Evolutionary conservation across 2,888 invertebrate species (phyloP).

Genomic region (Noctua pronuba): DNA sequence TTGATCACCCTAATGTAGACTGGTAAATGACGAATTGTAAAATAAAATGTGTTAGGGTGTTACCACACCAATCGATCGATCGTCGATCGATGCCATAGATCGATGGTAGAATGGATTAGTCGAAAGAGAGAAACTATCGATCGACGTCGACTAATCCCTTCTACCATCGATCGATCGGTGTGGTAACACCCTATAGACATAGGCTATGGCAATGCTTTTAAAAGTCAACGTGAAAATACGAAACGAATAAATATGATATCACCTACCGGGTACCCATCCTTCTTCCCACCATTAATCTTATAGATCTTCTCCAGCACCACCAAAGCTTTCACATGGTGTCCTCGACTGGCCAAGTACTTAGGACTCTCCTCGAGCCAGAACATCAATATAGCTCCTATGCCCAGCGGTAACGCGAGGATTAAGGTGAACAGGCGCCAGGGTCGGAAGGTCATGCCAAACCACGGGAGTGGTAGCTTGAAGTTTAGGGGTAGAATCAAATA

Average conservation of each 20-base stretch:
- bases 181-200: background rate
- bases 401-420: conserved; percentile 73
- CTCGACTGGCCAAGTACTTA: conserved; percentile 92
- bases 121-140: too few species aligned
- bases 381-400: conserved; percentile 89
- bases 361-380: conserved; percentile 93
- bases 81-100: too few species aligned
- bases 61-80: too few species aligned
- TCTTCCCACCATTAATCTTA: conserved; percentile 73
- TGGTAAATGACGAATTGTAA: too few species aligned
- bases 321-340: conserved; percentile 90
- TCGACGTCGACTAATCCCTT: too few species aligned
- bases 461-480: conserved; percentile 78
- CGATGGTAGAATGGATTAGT: too few species aligned
- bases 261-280: conserved; percentile 73
- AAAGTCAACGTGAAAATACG: background rate
- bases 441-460: conserved; percentile 87
- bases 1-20: too few species aligned
- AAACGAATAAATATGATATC: background rate
- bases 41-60: too few species aligned
- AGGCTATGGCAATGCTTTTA: background rate
- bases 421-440: conserved; percentile 94
- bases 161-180: too few species aligned
- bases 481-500: conserved; percentile 91
- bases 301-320: conserved; percentile 75